Evolutionary conservation across 2,797 vertebrate genomes (phyloP).

Genomic region (Austrolebias charrua): DNA sequence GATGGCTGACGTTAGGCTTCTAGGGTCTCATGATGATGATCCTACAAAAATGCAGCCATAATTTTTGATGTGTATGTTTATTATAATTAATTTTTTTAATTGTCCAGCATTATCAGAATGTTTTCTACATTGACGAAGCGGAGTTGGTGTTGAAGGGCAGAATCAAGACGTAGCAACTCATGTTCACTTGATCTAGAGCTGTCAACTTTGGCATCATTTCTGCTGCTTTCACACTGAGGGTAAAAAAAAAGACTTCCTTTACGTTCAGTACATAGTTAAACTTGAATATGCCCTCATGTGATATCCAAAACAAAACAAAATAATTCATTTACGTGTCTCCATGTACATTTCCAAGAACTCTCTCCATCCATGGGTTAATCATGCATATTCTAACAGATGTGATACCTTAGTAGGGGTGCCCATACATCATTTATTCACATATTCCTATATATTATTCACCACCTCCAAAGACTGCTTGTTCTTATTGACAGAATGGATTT

Average conservation of each 20-base stretch:
- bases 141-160: not conserved
- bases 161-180: not conserved
- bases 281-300: not conserved
- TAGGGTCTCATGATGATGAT: too few species aligned
- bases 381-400: conserved; percentile 29
- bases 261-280: not conserved
- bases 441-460: conserved; percentile 43
- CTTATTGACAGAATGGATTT: conserved; percentile 62
- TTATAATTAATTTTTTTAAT: not conserved
- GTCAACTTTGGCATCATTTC: not conserved
- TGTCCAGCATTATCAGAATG: not conserved
- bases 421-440: conserved; percentile 41
- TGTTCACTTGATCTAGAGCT: not conserved
- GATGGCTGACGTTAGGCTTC: too few species aligned
- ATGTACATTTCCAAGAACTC: conserved; percentile 3
- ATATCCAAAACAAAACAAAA: not conserved
- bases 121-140: not conserved
- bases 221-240: not conserved
- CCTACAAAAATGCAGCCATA: too few species aligned
- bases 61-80: not conserved
- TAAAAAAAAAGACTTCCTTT: not conserved
- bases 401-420: conserved; percentile 3
- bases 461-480: conserved; percentile 40
- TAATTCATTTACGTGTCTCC: not conserved
- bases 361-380: conserved; percentile 14